phyloP scores from a whole-genome alignment of 2,797 vertebrate species.

The Pseudopleuronectes americanus region DNA sequence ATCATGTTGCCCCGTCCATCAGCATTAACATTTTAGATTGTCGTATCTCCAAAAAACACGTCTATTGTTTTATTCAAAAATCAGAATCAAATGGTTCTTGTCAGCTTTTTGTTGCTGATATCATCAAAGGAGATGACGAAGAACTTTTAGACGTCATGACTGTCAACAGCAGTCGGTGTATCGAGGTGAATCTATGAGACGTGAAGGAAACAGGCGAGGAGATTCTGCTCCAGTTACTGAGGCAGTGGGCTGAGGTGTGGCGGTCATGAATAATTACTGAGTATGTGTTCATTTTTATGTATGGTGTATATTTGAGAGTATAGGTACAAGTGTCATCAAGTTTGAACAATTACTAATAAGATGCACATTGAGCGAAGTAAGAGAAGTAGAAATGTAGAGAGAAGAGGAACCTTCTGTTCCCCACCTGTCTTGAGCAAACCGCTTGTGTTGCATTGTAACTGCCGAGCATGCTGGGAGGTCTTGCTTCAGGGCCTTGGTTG shows the following conservation, averaged over 20 bases:
- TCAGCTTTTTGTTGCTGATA: no score
- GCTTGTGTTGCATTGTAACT: slow-evolving; percentile 15
- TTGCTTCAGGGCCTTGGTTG: slow-evolving; percentile 2
- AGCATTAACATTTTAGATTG: neutral
- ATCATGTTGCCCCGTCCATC: neutral
- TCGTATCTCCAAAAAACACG: neutral
- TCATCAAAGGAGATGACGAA: no score
- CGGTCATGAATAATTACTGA: slow-evolving; percentile 11
- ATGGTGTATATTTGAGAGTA: neutral
- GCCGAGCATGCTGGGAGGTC: slow-evolving; percentile 27
- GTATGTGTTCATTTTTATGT: neutral
- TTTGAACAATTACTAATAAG: neutral
- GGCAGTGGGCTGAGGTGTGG: slow-evolving; percentile 5
- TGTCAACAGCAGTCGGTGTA: neutral
- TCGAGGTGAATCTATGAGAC: neutral
- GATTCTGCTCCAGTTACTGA: slow-evolving; percentile 25
- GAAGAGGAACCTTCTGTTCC: slow-evolving; percentile 10
- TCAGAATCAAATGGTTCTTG: no score
- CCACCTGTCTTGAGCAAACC: slow-evolving; percentile 28
- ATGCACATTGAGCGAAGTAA: neutral
- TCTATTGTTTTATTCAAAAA: no score
- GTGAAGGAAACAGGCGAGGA: neutral
- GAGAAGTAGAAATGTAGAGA: slow-evolving; percentile 6
- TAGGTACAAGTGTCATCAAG: neutral
- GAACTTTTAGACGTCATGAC: neutral